A percentile compares a stretch with the other conserved stretches of the same genome.
Conservation (phyloP, 1,140 invertebrate species). For the Mizuhopecten yessoensis region DNA sequence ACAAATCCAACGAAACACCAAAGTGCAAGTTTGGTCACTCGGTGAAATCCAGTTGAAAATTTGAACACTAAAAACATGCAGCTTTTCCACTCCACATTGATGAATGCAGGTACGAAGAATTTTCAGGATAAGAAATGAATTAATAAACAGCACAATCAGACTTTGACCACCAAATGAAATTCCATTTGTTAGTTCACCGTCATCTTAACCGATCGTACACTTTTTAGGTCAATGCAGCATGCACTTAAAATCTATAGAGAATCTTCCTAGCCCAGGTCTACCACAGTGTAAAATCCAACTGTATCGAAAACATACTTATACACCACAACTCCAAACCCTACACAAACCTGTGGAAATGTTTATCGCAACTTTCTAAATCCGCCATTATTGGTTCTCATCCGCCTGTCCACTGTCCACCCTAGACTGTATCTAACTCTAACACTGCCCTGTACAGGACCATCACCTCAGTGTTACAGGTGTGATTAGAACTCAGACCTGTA, state of each 20-base stretch:
- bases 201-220: background rate
- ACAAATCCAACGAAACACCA: no score
- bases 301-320: background rate
- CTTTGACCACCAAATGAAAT: background rate
- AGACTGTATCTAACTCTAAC: background rate
- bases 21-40: no score
- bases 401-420: background rate
- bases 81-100: background rate
- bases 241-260: no score
- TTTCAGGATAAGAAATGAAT: background rate
- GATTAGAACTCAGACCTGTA: conserved; percentile 23
- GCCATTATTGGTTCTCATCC: background rate
- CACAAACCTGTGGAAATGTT: conserved; percentile 25
- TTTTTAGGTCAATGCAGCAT: no score
- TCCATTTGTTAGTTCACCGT: background rate
- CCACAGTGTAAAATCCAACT: background rate
- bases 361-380: background rate
- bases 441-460: background rate
- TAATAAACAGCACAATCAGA: background rate
- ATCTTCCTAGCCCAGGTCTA: no score
- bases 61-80: background rate
- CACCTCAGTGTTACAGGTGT: no score
- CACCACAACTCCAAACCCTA: no score
- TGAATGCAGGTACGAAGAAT: no score
- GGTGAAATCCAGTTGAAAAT: background rate